Base-by-base conservation (phyloP, 2,797 vertebrate species). In the Falco peregrinus region DNA sequence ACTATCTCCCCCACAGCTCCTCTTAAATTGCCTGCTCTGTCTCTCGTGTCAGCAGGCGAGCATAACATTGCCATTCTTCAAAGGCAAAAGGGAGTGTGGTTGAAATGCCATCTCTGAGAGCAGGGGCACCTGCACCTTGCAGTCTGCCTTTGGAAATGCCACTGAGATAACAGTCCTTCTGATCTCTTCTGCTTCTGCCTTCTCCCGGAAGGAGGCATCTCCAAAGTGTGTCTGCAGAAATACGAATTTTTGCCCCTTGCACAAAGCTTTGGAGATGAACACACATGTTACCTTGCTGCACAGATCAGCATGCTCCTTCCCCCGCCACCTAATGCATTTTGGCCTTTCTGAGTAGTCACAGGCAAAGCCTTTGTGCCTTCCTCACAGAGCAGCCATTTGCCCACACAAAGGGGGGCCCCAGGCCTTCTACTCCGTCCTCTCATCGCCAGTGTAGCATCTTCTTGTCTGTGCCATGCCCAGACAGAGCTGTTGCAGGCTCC, bases 71-170 rank as follows among this genome's bases (percentile, higher is more conserved):
- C 69, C 37, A 3, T 91, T 87, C 77, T 80, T 94, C 89, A 94
- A 93, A 95, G 76, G 81, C 82, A 77, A 25, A 91, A 50, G 33
- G 33, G 33, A 60, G 11, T 31, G n/a, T 60, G 56, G 26, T 71
- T 83, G 71, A 83, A 93, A 74, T 63, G 67, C 47, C 69, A 50
- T 76, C 60, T 74, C 71, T 77, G 37, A 87, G 84, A 85, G 63
- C 70, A 76, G 77, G 65, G 45, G 39, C 79, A 60, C 63, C 56
- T 67, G 35, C 47, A 37, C 63, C 64, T 94, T 1, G 0, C 68
- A 64, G 64, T 83, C 82, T 84, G 89, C 71, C 75, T 94, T 68
- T 89, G 87, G 91, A 96, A 96, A 87, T 95, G 87, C 75, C 89
- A 65, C 79, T 50, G 84, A 93, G 90, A 84, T 95, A 96, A 84